phyloP scores from a whole-genome alignment of 2,888 invertebrate genomes.

The Hydropsyche betteni region DNA sequence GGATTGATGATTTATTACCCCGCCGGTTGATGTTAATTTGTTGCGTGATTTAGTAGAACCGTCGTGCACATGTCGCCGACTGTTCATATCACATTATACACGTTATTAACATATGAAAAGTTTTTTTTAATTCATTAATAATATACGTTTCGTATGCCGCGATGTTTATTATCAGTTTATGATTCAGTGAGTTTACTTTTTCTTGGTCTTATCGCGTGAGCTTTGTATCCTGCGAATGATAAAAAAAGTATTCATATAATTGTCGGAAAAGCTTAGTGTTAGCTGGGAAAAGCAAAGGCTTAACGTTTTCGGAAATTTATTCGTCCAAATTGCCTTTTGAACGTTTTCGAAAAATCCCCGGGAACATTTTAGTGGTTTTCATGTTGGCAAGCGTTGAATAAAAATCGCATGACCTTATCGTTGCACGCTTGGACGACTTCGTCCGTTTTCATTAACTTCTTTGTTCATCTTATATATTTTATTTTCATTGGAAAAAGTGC shows the following conservation, averaged over 20 bases:
- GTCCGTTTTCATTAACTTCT: constrained; percentile 11
- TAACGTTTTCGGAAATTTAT: too few relatives aligned
- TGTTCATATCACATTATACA: too few relatives aligned
- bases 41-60: constrained; percentile 24
- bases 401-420: constrained; percentile 19
- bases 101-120: too few relatives aligned
- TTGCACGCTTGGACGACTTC: not conserved
- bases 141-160: too few relatives aligned
- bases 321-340: not conserved
- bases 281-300: too few relatives aligned
- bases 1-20: constrained; percentile 14
- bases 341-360: not conserved
- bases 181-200: too few relatives aligned
- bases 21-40: constrained; percentile 15
- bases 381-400: not conserved
- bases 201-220: too few relatives aligned
- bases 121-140: too few relatives aligned
- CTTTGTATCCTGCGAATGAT: too few relatives aligned
- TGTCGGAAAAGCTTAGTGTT: too few relatives aligned
- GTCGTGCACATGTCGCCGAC: not conserved
- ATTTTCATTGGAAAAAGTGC: not conserved
- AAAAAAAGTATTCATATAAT: too few relatives aligned
- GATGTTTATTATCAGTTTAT: too few relatives aligned
- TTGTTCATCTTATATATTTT: constrained; percentile 1
- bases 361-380: constrained; percentile 14